Conservation (phyloP, 2,113 vertebrate species). For the Myrmophylax atrothorax region DNA sequence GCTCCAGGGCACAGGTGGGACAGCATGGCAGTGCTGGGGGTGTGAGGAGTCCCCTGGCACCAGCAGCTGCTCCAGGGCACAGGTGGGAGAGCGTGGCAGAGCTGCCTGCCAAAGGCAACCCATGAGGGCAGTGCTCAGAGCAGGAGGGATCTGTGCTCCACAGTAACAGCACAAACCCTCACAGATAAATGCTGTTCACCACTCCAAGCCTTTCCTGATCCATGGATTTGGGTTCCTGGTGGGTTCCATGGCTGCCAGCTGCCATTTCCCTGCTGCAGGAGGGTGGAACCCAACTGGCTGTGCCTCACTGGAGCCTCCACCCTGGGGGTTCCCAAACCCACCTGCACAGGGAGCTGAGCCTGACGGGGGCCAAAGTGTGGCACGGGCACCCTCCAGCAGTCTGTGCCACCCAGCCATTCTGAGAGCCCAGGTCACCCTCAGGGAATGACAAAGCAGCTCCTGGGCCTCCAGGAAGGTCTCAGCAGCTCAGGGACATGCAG, state of each 20-base stretch:
- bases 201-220: background rate
- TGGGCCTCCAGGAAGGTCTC: rapidly evolving
- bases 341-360: background rate
- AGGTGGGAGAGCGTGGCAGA: too few relatives aligned
- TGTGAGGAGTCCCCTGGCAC: too few relatives aligned
- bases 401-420: background rate
- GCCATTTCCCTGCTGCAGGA: background rate
- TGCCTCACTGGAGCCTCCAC: background rate
- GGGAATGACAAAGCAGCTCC: background rate
- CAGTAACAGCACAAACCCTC: too few relatives aligned
- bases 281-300: background rate
- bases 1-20: background rate
- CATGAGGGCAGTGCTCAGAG: background rate
- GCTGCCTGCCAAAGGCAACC: too few relatives aligned
- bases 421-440: rapidly evolving
- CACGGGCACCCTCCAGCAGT: rapidly evolving
- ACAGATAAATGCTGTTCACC: too few relatives aligned
- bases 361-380: background rate
- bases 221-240: background rate
- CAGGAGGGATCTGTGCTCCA: too few relatives aligned
- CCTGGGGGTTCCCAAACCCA: background rate
- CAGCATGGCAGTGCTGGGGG: too few relatives aligned
- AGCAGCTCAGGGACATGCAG: rapidly evolving
- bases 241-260: background rate
- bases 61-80: rapidly evolving